These are phyloP conservation scores for Trigoniulus corallinus DNA, from an alignment of 1,140 invertebrate genomes.

Conservation along the genomic window DNA sequence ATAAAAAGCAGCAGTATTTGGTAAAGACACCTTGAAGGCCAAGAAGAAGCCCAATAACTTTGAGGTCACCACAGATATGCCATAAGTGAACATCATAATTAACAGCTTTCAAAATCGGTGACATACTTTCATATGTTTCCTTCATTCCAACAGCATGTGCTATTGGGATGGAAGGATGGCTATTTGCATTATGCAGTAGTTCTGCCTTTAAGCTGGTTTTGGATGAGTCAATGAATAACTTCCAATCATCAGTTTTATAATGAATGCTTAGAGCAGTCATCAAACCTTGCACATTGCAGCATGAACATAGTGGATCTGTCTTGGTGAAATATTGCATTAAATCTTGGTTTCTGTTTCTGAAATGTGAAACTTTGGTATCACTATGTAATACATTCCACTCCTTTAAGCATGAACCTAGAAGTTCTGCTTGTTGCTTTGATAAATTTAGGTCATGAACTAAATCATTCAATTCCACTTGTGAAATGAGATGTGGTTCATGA, in stretches of 20 bases:
- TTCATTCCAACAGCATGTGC: too few relatives aligned
- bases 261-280: neutral
- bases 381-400: neutral
- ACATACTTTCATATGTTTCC: too few relatives aligned
- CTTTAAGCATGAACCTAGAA: neutral
- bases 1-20: too few relatives aligned
- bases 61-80: conserved; percentile 19
- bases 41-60: conserved; percentile 13
- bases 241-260: conserved; percentile 9
- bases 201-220: too few relatives aligned
- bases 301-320: neutral
- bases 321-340: neutral
- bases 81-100: conserved; percentile 12
- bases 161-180: conserved; percentile 4
- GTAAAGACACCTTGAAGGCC: conserved; percentile 22
- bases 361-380: neutral
- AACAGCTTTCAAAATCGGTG: neutral
- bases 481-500: neutral
- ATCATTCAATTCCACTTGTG: conserved; percentile 1
- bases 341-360: neutral
- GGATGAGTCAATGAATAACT: conserved; percentile 15
- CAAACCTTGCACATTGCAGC: neutral
- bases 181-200: conserved; percentile 13
- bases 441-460: neutral
- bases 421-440: conserved; percentile 1